Evolutionary conservation across 53 echinoderm and acorn worm species (phyloP).

Genomic region (Stichopus horrens): DNA sequence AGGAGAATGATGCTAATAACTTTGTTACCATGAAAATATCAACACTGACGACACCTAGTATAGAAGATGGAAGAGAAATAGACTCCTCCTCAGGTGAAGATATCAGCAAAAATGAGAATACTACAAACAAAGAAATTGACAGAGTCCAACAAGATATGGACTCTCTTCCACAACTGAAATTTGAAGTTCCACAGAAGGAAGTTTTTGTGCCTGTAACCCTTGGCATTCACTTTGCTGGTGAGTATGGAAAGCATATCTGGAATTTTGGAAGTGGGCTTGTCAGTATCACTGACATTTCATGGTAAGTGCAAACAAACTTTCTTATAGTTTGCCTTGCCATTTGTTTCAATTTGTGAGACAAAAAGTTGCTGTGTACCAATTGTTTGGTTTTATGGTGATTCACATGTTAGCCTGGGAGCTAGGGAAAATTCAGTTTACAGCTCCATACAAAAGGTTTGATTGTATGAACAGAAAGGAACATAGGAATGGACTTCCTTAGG

Average conservation of each 20-base stretch:
- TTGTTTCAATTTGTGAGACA: too few species aligned
- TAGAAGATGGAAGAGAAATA: background rate
- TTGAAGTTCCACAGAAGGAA: conserved; percentile 12
- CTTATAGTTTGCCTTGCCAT: too few species aligned
- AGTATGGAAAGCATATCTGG: background rate
- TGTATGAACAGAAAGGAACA: too few species aligned
- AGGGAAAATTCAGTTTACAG: too few species aligned
- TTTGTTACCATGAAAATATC: background rate
- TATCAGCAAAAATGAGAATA: background rate
- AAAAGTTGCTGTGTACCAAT: too few species aligned
- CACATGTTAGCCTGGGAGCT: too few species aligned
- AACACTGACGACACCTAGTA: background rate
- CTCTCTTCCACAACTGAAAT: conserved; percentile 21
- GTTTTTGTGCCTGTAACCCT: conserved; percentile 16
- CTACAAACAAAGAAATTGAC: background rate
- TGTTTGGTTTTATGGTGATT: too few species aligned
- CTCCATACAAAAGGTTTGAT: too few species aligned
- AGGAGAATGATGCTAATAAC: background rate
- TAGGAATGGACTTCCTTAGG: too few species aligned
- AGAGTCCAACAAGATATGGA: background rate
- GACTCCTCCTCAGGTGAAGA: background rate
- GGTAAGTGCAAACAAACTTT: too few species aligned
- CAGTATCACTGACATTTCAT: too few species aligned
- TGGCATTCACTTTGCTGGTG: conserved; percentile 14
- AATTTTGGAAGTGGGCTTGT: too few species aligned